Evolutionary conservation across 2,888 invertebrate species (phyloP), one percentile per base, ranked within the genome.

Genomic region (Polyploca ridens): DNA sequence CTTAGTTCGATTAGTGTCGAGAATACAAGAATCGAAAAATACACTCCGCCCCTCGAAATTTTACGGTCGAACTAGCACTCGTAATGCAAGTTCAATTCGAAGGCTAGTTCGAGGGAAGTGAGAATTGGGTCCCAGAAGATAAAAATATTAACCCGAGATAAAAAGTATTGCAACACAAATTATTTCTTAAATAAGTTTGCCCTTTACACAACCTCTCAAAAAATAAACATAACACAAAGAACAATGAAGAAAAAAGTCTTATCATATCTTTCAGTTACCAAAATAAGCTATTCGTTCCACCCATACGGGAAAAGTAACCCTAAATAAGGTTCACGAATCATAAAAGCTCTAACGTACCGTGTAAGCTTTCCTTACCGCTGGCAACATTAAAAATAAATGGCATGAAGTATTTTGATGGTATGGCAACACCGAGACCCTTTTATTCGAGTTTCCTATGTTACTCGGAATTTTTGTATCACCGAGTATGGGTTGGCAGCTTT

Each of bases 291-390:
- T 54, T 54, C 19, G 54, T 54, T 54, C 7, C 10, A 19, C 19
- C 6, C n/a, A 19, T n/a, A 19, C 10, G 54, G 54, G n/a, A 19
- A 61, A 61, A 61, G 41, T 61, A 61, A 27, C 41, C 14, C 27
- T 27, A 61, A 41, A 61, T 61, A 41, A 13, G 58, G 58, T 81
- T 81, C 77, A 83, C 84, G 84, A 75, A 64, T 77, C 79, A 84
- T 85, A 73, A 72, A 69, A 69, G 62, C 64, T 65, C 69, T 74
- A 83, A 83, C 74, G 80, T 77, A 74, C 70, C 83, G 78, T 81
- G 69, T 64, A 75, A 75, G 66, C 63, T 62, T 67, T 62, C 68
- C 69, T 54, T 19, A 60, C 38, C 38, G 27, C 61, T 44, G 61
- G 61, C 41, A 61, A 61, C 61, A 61, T 61, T 61, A 61, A 61